Percentiles rank a stretch among this genome's conserved stretches.
phyloP scores from a whole-genome alignment of 1,140 invertebrate species.

The Drosophila equinoxialis region DNA sequence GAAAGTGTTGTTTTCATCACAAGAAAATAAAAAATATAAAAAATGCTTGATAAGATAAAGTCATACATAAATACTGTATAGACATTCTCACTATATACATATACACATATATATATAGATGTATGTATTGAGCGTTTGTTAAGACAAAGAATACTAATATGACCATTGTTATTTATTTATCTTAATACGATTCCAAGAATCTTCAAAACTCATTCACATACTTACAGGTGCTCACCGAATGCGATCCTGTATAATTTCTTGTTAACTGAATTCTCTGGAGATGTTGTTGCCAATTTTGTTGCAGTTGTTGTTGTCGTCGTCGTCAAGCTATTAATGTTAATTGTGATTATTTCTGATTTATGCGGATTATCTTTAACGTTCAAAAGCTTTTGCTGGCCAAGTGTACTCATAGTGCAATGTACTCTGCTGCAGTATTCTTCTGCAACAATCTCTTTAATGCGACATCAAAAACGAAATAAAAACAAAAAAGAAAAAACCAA shows the following conservation, averaged over 20 bases:
- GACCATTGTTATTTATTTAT: not conserved
- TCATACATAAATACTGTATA: slow-evolving; percentile 8
- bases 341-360: slow-evolving; percentile 9
- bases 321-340: slow-evolving; percentile 3
- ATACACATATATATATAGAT: not conserved
- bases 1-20: slow-evolving; percentile 4
- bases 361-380: slow-evolving; percentile 10
- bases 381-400: not conserved
- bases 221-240: slow-evolving; percentile 2
- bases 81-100: not conserved
- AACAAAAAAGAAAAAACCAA: not conserved
- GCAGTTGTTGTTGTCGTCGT: not conserved
- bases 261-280: slow-evolving; percentile 1
- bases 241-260: slow-evolving; percentile 5
- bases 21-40: not conserved
- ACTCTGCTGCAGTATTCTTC: slow-evolving; percentile 4
- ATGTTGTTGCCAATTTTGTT: not conserved
- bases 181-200: not conserved
- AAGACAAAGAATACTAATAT: slow-evolving; percentile 7
- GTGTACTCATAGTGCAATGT: slow-evolving; percentile 18
- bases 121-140: not conserved
- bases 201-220: not conserved
- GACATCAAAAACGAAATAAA: not conserved
- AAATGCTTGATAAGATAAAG: slow-evolving; percentile 4
- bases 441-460: not conserved